phyloP scores from a whole-genome alignment of 2,113 vertebrate genomes.

The Muscicapa adusta region DNA sequence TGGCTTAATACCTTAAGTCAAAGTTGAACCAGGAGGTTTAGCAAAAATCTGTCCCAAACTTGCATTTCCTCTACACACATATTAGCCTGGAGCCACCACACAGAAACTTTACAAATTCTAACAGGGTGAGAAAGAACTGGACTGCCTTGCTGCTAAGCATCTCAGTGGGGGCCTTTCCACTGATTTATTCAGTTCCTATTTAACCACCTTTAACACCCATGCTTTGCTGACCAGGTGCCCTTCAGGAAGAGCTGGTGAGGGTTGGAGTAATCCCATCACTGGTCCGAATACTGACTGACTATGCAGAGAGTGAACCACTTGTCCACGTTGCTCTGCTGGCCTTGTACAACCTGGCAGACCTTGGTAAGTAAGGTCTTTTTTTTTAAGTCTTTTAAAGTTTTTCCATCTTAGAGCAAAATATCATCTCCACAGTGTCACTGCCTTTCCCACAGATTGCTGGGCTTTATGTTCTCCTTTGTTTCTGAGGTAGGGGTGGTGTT shows the following conservation, averaged over 20 bases:
- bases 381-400: neutral
- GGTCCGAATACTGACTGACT: constrained; percentile 78
- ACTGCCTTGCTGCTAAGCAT: neutral
- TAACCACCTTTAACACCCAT: neutral
- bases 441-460: neutral
- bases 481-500: neutral
- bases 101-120: neutral
- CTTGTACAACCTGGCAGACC: constrained; percentile 83
- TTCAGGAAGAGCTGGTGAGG: constrained; percentile 84
- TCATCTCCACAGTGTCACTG: neutral
- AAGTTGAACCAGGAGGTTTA: neutral
- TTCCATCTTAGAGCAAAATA: neutral
- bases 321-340: constrained; percentile 85
- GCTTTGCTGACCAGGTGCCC: constrained; percentile 64
- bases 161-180: neutral
- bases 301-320: constrained; percentile 82
- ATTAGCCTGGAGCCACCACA: neutral
- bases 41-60: neutral
- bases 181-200: neutral
- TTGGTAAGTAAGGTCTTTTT: constrained; percentile 71
- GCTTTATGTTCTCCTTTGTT: neutral
- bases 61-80: neutral
- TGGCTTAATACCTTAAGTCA: neutral
- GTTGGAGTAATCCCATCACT: constrained; percentile 80
- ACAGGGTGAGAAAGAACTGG: neutral